Conservation (phyloP, 1,140 invertebrate genomes). For the Odontomachus brunneus region DNA sequence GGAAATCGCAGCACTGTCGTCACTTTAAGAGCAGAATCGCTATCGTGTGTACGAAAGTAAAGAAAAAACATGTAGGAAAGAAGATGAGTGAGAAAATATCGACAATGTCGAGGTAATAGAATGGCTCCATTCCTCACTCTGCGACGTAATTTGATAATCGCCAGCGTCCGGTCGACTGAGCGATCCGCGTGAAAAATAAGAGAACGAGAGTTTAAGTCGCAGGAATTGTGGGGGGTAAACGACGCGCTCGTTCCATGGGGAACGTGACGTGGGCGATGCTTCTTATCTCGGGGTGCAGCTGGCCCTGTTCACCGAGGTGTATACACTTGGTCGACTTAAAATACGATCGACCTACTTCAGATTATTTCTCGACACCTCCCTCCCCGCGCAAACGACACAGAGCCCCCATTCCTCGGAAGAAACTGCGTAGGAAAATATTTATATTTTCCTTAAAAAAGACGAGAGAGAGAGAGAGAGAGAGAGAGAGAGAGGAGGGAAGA, state of each 20-base stretch:
- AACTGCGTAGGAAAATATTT: slow-evolving; percentile 2
- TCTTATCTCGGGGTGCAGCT: slow-evolving; percentile 79
- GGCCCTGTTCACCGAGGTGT: slow-evolving; percentile 74
- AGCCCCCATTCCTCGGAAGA: slow-evolving; percentile 1
- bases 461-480: no score
- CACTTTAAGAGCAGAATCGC: no score
- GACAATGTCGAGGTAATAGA: background rate
- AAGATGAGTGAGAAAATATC: background rate
- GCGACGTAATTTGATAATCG: slow-evolving; percentile 38
- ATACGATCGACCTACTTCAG: slow-evolving; percentile 70
- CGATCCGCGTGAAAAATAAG: background rate
- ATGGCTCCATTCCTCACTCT: no score
- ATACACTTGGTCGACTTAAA: slow-evolving; percentile 73
- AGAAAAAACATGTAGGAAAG: background rate
- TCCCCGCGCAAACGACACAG: slow-evolving; percentile 4
- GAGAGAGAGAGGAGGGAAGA: no score
- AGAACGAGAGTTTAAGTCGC: background rate
- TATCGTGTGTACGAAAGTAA: no score
- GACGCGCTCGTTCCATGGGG: slow-evolving; percentile 15
- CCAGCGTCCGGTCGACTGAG: background rate
- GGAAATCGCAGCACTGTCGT: background rate
- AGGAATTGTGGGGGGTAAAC: slow-evolving; percentile 36
- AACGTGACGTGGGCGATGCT: slow-evolving; percentile 52
- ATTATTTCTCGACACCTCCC: slow-evolving; percentile 64
- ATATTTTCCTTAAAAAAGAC: background rate